Conservation (phyloP, 2,797 vertebrate species). For the Mionectes olivaceus region DNA sequence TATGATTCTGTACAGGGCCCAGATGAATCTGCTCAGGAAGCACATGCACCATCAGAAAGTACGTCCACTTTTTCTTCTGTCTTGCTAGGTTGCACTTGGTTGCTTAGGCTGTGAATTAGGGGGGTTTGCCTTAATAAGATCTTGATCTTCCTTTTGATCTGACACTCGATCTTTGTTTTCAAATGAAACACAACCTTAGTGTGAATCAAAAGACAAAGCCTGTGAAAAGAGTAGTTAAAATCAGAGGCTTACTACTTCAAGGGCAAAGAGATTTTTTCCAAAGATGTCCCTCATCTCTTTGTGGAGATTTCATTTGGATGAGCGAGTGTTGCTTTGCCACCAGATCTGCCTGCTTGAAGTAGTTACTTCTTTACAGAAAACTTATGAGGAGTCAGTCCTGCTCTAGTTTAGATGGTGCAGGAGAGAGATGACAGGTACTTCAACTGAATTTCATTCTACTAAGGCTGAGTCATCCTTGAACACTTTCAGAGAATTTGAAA, state of each 20-base stretch:
- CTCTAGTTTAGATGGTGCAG: not conserved
- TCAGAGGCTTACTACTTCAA: not conserved
- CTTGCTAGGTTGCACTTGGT: not conserved
- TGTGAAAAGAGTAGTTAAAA: not conserved
- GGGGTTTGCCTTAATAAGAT: not conserved
- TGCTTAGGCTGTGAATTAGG: not conserved
- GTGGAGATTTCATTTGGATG: not conserved
- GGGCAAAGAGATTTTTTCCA: not conserved
- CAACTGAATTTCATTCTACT: not conserved
- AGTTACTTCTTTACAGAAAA: not conserved
- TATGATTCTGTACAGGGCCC: conserved; percentile 84
- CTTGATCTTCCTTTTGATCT: not conserved
- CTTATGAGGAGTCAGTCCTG: not conserved
- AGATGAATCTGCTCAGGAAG: conserved; percentile 77
- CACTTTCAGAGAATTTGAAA: not conserved
- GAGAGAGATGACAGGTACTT: not conserved
- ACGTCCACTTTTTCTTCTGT: not conserved
- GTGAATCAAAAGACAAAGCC: not conserved
- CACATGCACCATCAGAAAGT: conserved; percentile 71
- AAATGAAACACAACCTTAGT: not conserved
- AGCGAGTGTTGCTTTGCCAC: not conserved
- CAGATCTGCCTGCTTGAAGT: not conserved
- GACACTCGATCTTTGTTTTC: not conserved
- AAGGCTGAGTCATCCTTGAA: not conserved
- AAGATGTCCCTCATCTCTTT: not conserved